These are phyloP conservation scores for Autographa pulchrina DNA, from an alignment of 2,888 invertebrate genomes.

Conservation along the genomic window DNA sequence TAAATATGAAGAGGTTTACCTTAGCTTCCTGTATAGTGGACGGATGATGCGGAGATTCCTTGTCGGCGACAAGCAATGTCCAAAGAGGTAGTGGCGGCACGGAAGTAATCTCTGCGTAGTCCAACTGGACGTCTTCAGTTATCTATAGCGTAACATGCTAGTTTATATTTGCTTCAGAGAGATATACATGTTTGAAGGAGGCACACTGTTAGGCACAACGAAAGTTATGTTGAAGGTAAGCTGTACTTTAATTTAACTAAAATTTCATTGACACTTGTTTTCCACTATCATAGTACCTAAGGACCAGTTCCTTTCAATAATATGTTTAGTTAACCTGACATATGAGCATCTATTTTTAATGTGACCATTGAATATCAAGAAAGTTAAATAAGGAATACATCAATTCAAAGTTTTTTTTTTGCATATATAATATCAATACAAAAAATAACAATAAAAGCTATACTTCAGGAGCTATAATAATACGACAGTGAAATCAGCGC, in stretches of 20 bases:
- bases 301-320: too few relatives aligned
- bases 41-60: conserved; percentile 92
- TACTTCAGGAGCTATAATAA: conserved; percentile 15
- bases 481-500: conserved; percentile 30
- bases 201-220: too few relatives aligned
- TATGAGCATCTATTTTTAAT: too few relatives aligned
- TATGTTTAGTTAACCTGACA: too few relatives aligned
- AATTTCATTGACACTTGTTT: too few relatives aligned
- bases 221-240: too few relatives aligned
- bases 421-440: background rate
- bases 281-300: too few relatives aligned
- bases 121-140: conserved; percentile 96
- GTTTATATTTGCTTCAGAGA: background rate
- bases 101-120: conserved; percentile 99
- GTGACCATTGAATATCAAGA: background rate
- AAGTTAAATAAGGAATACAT: background rate
- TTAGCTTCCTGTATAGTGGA: conserved; percentile 88
- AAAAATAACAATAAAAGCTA: conserved; percentile 3
- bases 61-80: conserved; percentile 98
- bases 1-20: conserved; percentile 64
- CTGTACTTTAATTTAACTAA: too few relatives aligned
- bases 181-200: background rate
- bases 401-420: background rate
- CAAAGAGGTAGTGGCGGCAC: conserved; percentile 99
- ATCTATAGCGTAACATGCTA: conserved; percentile 80